A percentile compares a stretch with the other conserved stretches of the same genome.
These are phyloP conservation scores for Bombus sylvicola DNA, from an alignment of 1,140 invertebrate species.

Conservation along the genomic window DNA sequence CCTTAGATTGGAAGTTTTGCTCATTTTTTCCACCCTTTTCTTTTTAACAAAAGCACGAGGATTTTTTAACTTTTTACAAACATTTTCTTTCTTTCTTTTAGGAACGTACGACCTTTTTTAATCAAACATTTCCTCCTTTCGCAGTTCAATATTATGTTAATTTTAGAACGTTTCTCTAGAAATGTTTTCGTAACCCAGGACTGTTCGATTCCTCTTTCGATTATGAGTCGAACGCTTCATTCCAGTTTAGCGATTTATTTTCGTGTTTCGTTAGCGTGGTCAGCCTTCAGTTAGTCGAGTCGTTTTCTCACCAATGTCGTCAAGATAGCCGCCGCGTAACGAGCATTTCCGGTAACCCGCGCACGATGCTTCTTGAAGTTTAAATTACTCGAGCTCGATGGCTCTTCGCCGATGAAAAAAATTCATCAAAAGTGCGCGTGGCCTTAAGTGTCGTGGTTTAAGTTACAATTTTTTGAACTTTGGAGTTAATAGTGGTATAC, in stretches of 20 bases:
- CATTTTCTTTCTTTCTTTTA: no score
- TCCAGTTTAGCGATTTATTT: not conserved
- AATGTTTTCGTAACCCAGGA: not conserved
- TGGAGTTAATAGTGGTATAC: not conserved
- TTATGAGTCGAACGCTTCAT: not conserved
- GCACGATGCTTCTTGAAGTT: not conserved
- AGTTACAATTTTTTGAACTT: not conserved
- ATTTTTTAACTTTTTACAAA: not conserved
- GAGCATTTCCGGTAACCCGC: not conserved
- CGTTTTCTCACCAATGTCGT: not conserved
- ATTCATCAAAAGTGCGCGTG: not conserved
- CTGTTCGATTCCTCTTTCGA: not conserved
- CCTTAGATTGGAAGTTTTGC: no score
- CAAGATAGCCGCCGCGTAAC: not conserved
- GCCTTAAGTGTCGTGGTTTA: not conserved
- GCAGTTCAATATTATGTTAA: conserved; percentile 15
- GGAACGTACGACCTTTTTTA: not conserved
- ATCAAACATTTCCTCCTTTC: conserved; percentile 10
- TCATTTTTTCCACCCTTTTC: no score
- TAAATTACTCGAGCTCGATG: not conserved
- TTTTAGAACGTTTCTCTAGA: not conserved
- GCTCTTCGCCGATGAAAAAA: not conserved
- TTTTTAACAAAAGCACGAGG: not conserved
- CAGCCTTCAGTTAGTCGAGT: not conserved
- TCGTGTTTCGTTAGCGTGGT: not conserved